Conservation (phyloP, 2,888 invertebrate genomes). For the Aelia acuminata region DNA sequence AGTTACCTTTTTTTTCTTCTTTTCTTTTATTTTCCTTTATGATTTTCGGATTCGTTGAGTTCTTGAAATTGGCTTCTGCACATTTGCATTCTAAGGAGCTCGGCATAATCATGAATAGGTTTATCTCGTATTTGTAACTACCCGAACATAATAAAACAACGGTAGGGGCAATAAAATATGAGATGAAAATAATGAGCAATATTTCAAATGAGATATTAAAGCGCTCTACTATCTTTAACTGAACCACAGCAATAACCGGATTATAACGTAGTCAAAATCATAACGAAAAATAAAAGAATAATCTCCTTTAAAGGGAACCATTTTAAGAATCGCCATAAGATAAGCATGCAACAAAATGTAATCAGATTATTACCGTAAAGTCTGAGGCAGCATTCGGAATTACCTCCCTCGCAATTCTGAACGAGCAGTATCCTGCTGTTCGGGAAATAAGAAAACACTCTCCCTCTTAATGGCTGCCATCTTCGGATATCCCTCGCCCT, state of each 20-base stretch:
- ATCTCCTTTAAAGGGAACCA: neutral
- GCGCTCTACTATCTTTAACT: neutral
- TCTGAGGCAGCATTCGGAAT: neutral
- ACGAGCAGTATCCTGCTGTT: neutral
- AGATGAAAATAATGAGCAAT: neutral
- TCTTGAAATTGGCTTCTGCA: no score
- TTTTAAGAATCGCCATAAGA: neutral
- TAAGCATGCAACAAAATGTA: neutral
- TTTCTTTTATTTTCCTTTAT: no score
- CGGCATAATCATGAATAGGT: no score
- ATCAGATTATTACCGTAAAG: neutral
- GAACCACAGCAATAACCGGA: neutral
- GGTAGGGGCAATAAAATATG: neutral
- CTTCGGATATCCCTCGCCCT: neutral
- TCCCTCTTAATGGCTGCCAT: neutral
- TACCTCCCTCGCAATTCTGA: neutral
- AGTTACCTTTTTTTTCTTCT: no score
- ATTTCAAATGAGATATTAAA: neutral
- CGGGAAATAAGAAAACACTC: slow-evolving; percentile 30
- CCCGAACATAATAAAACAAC: no score
- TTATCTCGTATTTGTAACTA: no score
- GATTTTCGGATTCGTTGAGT: no score
- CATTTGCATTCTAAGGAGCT: no score
- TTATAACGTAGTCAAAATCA: neutral
- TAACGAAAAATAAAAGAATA: neutral